Evolutionary conservation across 2,797 vertebrate species (phyloP).

Genomic region (Myotis myotis): DNA sequence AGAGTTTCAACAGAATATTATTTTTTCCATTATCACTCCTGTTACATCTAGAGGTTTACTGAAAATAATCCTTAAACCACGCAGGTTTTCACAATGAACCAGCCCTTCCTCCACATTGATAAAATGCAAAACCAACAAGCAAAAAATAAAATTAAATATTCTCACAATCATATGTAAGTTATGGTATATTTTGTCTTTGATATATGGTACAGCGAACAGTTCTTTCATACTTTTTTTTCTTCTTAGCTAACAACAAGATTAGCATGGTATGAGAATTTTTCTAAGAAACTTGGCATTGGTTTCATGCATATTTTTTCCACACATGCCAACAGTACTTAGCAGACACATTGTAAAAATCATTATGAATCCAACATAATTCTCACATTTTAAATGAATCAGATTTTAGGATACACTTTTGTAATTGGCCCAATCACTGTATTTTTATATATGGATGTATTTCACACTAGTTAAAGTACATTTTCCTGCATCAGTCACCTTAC

Average conservation of each 20-base stretch:
- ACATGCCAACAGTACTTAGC: neutral
- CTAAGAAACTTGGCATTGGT: neutral
- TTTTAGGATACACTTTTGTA: neutral
- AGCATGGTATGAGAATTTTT: neutral
- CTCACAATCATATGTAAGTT: neutral
- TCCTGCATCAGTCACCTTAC: neutral
- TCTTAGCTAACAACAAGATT: neutral
- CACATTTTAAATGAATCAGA: neutral
- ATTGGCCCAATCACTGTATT: neutral
- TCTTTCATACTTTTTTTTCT: neutral
- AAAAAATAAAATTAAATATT: neutral
- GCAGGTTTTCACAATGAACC: constrained; percentile 20
- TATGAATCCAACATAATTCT: constrained; percentile 10
- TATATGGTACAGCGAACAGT: neutral
- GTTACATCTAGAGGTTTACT: constrained; percentile 69
- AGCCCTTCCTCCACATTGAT: neutral
- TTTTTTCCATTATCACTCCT: constrained; percentile 79
- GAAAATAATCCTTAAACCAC: constrained; percentile 60
- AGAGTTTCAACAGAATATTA: constrained; percentile 77
- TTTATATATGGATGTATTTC: neutral
- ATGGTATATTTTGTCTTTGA: neutral
- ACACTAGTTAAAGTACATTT: neutral
- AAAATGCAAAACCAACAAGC: neutral
- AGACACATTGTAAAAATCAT: neutral
- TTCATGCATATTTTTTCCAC: neutral